These are phyloP conservation scores for Coleophora deauratella DNA, from an alignment of 2,888 invertebrate genomes.

Conservation along the genomic window DNA sequence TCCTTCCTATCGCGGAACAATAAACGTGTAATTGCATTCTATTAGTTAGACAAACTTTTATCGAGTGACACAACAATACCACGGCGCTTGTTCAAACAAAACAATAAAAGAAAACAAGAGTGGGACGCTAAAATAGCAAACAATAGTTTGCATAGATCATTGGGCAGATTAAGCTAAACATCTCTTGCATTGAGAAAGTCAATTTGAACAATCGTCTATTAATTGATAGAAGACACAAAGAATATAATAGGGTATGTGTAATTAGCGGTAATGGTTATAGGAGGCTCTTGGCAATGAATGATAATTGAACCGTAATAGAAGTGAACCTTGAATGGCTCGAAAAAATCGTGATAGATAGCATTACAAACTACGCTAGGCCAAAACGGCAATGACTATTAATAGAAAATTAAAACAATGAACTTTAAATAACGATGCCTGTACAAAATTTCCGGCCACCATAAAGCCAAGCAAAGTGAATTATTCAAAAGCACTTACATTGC, in stretches of 20 bases:
- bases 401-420: too few relatives aligned
- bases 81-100: constrained; percentile 3
- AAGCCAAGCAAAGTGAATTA: background rate
- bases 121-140: constrained; percentile 1
- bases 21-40: constrained; percentile 35
- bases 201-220: constrained; percentile 14
- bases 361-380: background rate
- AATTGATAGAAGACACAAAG: constrained; percentile 9
- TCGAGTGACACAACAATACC: constrained; percentile 28
- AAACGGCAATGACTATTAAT: too few relatives aligned
- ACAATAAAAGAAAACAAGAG: constrained; percentile 10
- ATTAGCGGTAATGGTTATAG: constrained; percentile 1
- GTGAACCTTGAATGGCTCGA: background rate
- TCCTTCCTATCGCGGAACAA: constrained; percentile 24
- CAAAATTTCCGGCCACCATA: too few relatives aligned
- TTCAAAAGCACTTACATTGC: background rate
- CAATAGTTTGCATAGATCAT: constrained; percentile 2
- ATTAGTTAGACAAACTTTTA: constrained; percentile 28
- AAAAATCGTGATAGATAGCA: background rate
- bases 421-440: too few relatives aligned
- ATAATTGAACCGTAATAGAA: background rate
- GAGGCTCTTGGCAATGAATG: background rate
- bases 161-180: constrained; percentile 3
- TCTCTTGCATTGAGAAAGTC: constrained; percentile 8
- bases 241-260: background rate